Base-by-base conservation (phyloP, 2,113 vertebrate genomes). In the Phalacrocorax brasilianus region DNA sequence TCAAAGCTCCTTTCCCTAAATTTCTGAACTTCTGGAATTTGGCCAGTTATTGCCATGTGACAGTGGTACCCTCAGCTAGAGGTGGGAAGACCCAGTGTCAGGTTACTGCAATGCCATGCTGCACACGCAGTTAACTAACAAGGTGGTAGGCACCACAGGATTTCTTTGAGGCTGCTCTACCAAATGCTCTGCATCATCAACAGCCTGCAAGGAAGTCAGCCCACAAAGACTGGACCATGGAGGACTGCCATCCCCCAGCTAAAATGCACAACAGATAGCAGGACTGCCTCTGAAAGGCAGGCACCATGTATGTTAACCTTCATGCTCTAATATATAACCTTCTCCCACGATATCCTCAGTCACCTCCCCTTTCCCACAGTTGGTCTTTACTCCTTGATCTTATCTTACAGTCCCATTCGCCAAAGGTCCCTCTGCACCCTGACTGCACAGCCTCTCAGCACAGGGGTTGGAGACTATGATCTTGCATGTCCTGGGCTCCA, bases 31-130 rank as follows among this genome's bases (percentile, higher is more conserved):
- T 84, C 59, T 44, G 22, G 52, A 67, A 91, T 66, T 66, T 53
- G 16, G 45, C 9, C 45, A 62, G 35, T 58, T 73, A 22, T 19
- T 84, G 50, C 27, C 63, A 85, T 2, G 3, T 59, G 27, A 53
- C 10, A 63, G 42, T 33, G 20, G 19, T 58, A 63, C 63, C 32
- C 21, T 26, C 63, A 87, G 15, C 30, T n/a, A 35, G 35, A 76
- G 9, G 2, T 70, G 8, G 1, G 3, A 65, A 73, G 40, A 68
- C 5, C 13, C 15, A 61, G 19, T 0, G 1, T 42, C 40, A 65
- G 16, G 45, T 26, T 52, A 77, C 20, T 33, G 49, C 59, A 61
- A 33, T 0, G 1, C 15, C 11, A 72, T 1, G 2, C 42, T 83
- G 42, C 73, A n/a, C n/a, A 35, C 19, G 53, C 20, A 47, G 42